phyloP scores from a whole-genome alignment of 2,888 invertebrate genomes.

The Lithophane semibrunnea region DNA sequence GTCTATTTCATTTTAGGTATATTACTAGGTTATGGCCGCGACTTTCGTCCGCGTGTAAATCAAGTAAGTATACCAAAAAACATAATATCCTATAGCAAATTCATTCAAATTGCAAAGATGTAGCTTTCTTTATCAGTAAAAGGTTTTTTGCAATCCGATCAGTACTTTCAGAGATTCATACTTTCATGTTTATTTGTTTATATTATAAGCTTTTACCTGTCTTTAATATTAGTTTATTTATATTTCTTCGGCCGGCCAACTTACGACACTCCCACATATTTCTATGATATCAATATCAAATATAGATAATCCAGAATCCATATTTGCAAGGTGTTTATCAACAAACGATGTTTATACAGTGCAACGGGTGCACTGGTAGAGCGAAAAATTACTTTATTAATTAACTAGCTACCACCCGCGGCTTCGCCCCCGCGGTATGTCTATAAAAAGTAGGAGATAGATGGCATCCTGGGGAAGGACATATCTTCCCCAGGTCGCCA shows the following conservation, averaged over 20 bases:
- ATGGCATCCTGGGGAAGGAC: too few species aligned
- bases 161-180: too few species aligned
- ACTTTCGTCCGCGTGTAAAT: neutral
- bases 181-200: too few species aligned
- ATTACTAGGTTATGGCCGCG: neutral
- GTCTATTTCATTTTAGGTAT: neutral
- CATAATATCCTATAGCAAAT: neutral
- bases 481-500: too few species aligned
- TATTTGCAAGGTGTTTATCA: neutral
- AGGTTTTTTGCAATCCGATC: too few species aligned
- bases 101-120: too few species aligned
- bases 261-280: neutral
- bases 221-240: neutral
- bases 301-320: neutral
- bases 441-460: too few species aligned
- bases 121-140: too few species aligned
- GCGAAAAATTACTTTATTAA: neutral
- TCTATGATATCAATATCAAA: neutral
- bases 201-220: neutral
- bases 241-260: neutral
- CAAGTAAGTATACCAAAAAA: neutral
- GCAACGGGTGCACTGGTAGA: neutral
- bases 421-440: too few species aligned
- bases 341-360: neutral
- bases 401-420: too few species aligned